Evolutionary conservation across 2,797 vertebrate species (phyloP).

Genomic region (Bovichtus diacanthus): DNA sequence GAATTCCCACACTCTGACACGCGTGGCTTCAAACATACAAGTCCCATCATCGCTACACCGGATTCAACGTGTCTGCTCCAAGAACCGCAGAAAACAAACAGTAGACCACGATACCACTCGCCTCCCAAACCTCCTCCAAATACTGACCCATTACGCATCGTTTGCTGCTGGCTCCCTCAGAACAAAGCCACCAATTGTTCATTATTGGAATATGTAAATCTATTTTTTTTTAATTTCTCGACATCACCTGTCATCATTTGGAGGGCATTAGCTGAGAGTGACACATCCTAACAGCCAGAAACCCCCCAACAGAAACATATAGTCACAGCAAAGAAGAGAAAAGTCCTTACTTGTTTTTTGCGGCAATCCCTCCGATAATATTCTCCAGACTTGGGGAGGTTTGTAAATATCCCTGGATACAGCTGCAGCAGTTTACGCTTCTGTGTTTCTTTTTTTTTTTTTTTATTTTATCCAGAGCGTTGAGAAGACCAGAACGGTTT

Average conservation of each 20-base stretch:
- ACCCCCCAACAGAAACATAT: conserved; percentile 30
- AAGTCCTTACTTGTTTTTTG: conserved; percentile 83
- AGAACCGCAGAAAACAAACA: conserved; percentile 62
- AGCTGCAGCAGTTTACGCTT: conserved; percentile 39
- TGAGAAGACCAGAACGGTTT: conserved; percentile 60
- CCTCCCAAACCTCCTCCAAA: conserved; percentile 59
- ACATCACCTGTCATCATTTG: conserved; percentile 36
- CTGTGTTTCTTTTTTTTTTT: conserved; percentile 38
- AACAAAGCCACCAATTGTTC: conserved; percentile 32
- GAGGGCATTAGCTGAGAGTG: conserved; percentile 17
- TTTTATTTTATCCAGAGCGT: conserved; percentile 79
- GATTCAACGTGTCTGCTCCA: conserved; percentile 56
- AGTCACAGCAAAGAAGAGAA: conserved; percentile 62
- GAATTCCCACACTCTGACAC: conserved; percentile 44
- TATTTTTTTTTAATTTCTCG: not conserved
- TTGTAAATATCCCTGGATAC: conserved; percentile 74
- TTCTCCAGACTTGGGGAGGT: conserved; percentile 65
- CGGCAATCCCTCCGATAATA: conserved; percentile 67
- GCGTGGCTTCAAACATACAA: conserved; percentile 46
- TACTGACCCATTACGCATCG: conserved; percentile 72
- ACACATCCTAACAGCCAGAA: conserved; percentile 24
- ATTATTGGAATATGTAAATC: conserved; percentile 8
- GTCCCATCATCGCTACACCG: conserved; percentile 5
- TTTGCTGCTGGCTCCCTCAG: conserved; percentile 25
- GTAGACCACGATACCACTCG: conserved; percentile 49